Evolutionary conservation across 2,113 vertebrate genomes (phyloP).

Genomic region (Paramormyrops kingsleyae): DNA sequence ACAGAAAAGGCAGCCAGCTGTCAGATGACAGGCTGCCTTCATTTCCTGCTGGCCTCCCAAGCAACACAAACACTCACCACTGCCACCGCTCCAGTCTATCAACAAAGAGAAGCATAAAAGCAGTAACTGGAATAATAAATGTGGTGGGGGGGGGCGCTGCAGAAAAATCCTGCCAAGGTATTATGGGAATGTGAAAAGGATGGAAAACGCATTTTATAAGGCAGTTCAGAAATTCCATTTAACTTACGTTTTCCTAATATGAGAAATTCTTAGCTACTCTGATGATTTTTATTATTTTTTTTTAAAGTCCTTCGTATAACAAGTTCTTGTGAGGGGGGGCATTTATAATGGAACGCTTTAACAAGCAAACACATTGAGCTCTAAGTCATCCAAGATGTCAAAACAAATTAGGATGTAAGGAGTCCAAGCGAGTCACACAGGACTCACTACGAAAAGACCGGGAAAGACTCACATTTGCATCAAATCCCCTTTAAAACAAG

Average conservation of each 20-base stretch:
- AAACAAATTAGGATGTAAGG: neutral
- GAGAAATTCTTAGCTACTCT: neutral
- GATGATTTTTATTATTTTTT: neutral
- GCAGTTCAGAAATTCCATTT: neutral
- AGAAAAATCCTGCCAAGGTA: neutral
- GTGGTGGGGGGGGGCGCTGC: neutral
- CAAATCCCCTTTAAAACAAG: neutral
- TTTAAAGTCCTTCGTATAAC: neutral
- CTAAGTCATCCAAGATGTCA: neutral
- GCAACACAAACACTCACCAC: neutral
- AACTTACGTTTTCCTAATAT: neutral
- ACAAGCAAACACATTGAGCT: neutral
- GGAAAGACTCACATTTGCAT: neutral
- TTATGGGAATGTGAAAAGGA: neutral
- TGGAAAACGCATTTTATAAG: neutral
- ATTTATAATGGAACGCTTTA: neutral
- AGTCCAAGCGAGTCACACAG: neutral
- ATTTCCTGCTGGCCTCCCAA: neutral
- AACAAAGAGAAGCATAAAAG: neutral
- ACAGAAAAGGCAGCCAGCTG: neutral
- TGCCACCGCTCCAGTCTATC: neutral
- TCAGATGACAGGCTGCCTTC: neutral
- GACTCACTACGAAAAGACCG: neutral
- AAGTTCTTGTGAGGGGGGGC: neutral
- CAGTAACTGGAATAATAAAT: neutral